Conservation (phyloP, 2,113 vertebrate species). For the Vulpes ferrilata region DNA sequence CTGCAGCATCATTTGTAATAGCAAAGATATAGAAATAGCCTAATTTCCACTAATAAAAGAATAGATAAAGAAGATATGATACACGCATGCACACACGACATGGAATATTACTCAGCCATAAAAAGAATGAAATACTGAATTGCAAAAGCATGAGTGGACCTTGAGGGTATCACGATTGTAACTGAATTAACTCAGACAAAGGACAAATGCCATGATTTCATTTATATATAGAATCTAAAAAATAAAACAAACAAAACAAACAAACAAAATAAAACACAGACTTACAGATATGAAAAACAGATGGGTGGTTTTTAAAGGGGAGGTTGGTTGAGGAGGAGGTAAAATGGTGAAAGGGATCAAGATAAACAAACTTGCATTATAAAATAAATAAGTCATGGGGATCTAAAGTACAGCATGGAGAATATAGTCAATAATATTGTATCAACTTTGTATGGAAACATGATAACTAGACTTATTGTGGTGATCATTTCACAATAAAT, state of each 20-base stretch:
- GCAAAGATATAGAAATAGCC: background rate
- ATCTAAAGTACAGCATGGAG: background rate
- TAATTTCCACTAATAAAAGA: background rate
- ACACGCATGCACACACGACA: background rate
- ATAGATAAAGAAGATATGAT: background rate
- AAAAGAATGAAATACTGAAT: background rate
- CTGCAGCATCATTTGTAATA: background rate
- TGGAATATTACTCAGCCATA: background rate
- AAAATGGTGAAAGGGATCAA: background rate
- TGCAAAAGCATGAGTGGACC: background rate
- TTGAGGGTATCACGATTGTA: background rate
- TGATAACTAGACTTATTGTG: background rate
- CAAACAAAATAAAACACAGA: background rate
- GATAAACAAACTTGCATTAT: background rate
- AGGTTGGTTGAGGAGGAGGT: background rate
- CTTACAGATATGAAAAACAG: background rate
- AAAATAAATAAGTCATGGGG: background rate
- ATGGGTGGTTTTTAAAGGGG: background rate
- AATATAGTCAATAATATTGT: background rate
- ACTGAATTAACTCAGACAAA: background rate
- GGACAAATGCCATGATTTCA: background rate
- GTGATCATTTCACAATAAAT: background rate
- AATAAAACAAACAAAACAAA: background rate
- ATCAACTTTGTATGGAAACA: background rate
- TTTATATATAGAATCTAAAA: background rate